Base-by-base conservation (phyloP, 2,797 vertebrate genomes). In the Prunella strophiata region DNA sequence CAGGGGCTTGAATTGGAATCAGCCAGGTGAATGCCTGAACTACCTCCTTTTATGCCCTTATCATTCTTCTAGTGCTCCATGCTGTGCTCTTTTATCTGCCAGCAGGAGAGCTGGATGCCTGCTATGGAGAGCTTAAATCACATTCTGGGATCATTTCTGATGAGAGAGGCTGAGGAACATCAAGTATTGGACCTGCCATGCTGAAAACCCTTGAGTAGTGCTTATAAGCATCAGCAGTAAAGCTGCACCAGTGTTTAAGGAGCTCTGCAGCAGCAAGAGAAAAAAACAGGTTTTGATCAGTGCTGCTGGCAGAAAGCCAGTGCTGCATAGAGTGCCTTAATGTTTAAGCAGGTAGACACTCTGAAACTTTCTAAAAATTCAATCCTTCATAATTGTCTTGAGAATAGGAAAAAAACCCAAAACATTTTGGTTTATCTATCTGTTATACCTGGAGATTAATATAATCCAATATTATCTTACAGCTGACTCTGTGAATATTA, bases 401-500 rank as follows among this genome's bases (percentile, higher is more conserved):
- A 16, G 15, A 72, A 38, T 9, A 55, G 36, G 3, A 25, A 20
- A 57, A 90, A 50, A 63, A 5, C 1, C 8, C 40, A 16, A 42
- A 43, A 9, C 14, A 7, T 57, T 78, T 61, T 63, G 36, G 30
- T 66, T 88, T 74, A 16, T 80, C 30, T 77, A 0, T 58, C 51
- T 51, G 11, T 75, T 65, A 7, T 17, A 61, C 32, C 18, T 92
- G 78, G 47, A 76, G 29, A 38, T 63, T 91, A 21, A 48, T 25
- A 4, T 66, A 47, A 85, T 81, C 47, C 61, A 58, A 43, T 74
- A 48, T 77, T 57, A 19, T 75, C 30, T 61, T 97, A 26, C 97
- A 99, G 99, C 99, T 59, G 99, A 99, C 97, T 99, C 99, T 8
- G 99, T 99, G 97, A 99, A 99, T 98, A 99, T 99, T 94, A 99